Conservation (phyloP, 2,113 vertebrate species). For the Xenopus borealis region DNA sequence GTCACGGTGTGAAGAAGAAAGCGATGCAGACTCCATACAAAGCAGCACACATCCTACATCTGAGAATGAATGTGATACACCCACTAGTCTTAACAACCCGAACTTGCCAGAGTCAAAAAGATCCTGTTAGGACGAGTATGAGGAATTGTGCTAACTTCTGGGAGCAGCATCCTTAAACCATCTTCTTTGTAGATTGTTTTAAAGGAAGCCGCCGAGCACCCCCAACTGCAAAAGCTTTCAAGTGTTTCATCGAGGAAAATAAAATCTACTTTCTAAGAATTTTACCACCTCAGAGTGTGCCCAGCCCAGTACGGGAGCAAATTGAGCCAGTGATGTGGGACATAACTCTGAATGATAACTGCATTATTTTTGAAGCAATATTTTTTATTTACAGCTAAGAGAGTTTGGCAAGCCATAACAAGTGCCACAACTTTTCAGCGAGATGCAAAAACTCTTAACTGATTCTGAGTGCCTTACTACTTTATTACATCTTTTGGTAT, state of each 20-base stretch:
- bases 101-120: slow-evolving; percentile 52
- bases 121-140: slow-evolving; percentile 51
- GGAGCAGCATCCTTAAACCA: slow-evolving; percentile 43
- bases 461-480: slow-evolving; percentile 92
- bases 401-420: slow-evolving; percentile 48
- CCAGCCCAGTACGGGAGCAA: slow-evolving; percentile 69
- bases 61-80: slow-evolving; percentile 70
- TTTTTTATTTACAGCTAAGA: slow-evolving; percentile 9
- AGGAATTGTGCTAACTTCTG: slow-evolving; percentile 33
- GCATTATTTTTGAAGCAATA: background rate
- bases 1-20: slow-evolving; percentile 67
- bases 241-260: slow-evolving; percentile 55
- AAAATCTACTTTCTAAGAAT: slow-evolving; percentile 67
- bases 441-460: slow-evolving; percentile 58
- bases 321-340: slow-evolving; percentile 65
- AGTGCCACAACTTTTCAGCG: slow-evolving; percentile 67
- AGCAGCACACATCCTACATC: slow-evolving; percentile 77
- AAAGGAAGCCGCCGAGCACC: slow-evolving; percentile 38
- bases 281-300: slow-evolving; percentile 64
- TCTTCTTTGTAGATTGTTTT: slow-evolving; percentile 32
- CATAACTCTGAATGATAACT: background rate
- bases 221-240: too few relatives aligned
- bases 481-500: slow-evolving; percentile 79
- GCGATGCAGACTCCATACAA: slow-evolving; percentile 76
- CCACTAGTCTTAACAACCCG: background rate